Evolutionary conservation across 1,140 invertebrate species (phyloP), one percentile per base, ranked within the genome.

Genomic region (Drosophila fuyamai): DNA sequence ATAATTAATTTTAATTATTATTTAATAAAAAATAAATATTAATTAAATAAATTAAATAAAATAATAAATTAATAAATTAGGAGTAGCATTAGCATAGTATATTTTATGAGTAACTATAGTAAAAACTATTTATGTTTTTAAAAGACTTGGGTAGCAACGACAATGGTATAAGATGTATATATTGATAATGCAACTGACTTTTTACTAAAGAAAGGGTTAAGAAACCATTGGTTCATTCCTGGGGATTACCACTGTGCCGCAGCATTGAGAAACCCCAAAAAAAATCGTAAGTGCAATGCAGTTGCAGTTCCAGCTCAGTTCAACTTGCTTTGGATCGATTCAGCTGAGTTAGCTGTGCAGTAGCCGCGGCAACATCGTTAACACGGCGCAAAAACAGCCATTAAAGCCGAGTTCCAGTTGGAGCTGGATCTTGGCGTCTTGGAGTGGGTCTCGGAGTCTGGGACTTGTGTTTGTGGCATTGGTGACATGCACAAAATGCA

Each of bases 401-500:
- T 88, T 89, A 88, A 83, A 76, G 65, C 60, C 82, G 61, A 65
- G 55, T 77, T 79, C 41, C 54, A 82, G 54, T 61, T 58, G 46
- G 71, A 82, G 53, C 74, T 55, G 59, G 38, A 32, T 47, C 27
- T 35, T 50, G 27, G 12, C 6, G 18, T 51, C 36, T 32, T 47
- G 35, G 71, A 59, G 40, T 59, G 47, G 41, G 67, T 56, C 55
- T 44, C 38, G 62, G 46, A 61, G 60, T 61, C 54, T 56, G 74
- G 53, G 63, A 56, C 43, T 74, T 35, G 58, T 50, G 65, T 47
- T 56, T 56, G 65, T 78, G 70, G 79, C 71, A 76, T 84, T 76
- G 81, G 79, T 89, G 83, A 88, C 83, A 88, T 89, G 83, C 83
- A 83, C 84, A 88, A 89, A 88, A 89, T 89, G 84, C 83, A 83